Evolutionary conservation across 2,888 invertebrate species (phyloP).

Genomic region (Ernsta delagoae): DNA sequence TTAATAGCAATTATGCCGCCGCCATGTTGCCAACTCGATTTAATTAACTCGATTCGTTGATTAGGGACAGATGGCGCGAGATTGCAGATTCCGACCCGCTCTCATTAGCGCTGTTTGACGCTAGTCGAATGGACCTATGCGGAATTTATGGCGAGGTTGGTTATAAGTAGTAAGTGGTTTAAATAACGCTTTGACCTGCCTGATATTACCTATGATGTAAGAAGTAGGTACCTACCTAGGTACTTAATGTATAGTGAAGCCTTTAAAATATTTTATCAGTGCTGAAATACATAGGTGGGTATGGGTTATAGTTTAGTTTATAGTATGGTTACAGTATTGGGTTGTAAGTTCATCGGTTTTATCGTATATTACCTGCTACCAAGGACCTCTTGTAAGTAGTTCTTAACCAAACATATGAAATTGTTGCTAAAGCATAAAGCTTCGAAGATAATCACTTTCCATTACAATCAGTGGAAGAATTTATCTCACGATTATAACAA

Average conservation of each 20-base stretch:
- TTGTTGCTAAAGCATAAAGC: too few relatives aligned
- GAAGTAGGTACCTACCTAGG: too few relatives aligned
- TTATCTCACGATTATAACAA: constrained; percentile 4
- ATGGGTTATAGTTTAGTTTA: too few relatives aligned
- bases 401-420: too few relatives aligned
- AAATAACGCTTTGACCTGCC: neutral
- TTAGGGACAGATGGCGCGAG: constrained; percentile 82
- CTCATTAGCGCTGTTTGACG: constrained; percentile 70
- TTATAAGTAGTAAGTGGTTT: constrained; percentile 3
- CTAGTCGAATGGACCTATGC: constrained; percentile 28
- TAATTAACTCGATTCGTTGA: constrained; percentile 84
- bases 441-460: neutral
- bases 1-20: constrained; percentile 83
- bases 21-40: constrained; percentile 83
- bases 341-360: too few relatives aligned
- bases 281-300: too few relatives aligned
- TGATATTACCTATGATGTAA: neutral
- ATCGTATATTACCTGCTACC: too few relatives aligned
- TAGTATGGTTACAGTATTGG: too few relatives aligned
- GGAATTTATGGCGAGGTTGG: constrained; percentile 1
- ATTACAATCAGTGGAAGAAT: constrained; percentile 1
- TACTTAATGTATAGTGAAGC: too few relatives aligned
- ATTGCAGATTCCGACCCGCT: constrained; percentile 71
- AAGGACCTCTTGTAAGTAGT: too few relatives aligned
- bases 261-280: too few relatives aligned